Conservation (phyloP, 2,888 invertebrate genomes). For the Cryptus viduatorius region DNA sequence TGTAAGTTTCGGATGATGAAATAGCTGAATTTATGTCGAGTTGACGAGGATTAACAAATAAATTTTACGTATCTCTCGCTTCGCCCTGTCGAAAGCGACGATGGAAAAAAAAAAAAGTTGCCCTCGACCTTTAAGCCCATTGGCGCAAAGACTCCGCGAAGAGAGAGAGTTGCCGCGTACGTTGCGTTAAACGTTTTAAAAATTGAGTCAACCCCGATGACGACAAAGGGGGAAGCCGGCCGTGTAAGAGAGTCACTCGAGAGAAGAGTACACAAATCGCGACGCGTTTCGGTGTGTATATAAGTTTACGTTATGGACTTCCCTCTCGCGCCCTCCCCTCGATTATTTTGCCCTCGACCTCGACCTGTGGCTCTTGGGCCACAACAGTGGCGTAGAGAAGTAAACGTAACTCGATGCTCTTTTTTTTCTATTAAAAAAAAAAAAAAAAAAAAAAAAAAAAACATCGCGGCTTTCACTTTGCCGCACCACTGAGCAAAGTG, state of each 20-base stretch:
- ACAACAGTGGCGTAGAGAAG: conserved; percentile 67
- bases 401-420: conserved; percentile 30
- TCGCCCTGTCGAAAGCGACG: conserved; percentile 57
- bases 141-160: conserved; percentile 48
- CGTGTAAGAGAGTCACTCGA: conserved; percentile 15
- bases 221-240: conserved; percentile 6
- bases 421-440: not conserved
- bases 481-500: not conserved
- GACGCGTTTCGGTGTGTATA: conserved; percentile 25
- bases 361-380: conserved; percentile 65
- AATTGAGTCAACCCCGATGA: conserved; percentile 55
- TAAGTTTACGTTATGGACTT: conserved; percentile 39
- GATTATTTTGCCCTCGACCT: conserved; percentile 72
- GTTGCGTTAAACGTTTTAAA: conserved; percentile 16
- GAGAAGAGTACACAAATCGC: conserved; percentile 47
- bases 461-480: conserved; percentile 9
- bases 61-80: conserved; percentile 45
- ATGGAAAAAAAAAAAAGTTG: conserved; percentile 56
- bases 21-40: not conserved
- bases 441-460: no score
- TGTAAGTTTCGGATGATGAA: not conserved
- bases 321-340: conserved; percentile 64
- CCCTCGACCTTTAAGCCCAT: conserved; percentile 68
- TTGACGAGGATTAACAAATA: not conserved
- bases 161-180: conserved; percentile 11